Evolutionary conservation across 1,140 invertebrate species (phyloP).

Genomic region (Pantala flavescens): DNA sequence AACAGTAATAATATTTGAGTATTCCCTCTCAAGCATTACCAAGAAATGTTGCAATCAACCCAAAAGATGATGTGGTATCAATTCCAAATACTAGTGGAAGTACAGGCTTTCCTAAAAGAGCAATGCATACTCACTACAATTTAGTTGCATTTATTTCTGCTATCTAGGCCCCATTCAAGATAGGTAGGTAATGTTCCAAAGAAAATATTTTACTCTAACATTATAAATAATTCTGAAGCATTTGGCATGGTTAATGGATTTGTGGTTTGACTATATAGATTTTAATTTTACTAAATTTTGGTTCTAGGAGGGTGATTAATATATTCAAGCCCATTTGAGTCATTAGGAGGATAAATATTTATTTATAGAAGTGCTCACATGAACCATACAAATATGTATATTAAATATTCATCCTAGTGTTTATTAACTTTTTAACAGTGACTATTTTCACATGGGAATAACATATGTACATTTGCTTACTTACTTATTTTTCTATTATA

Average conservation of each 20-base stretch:
- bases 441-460: no score
- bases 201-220: background rate
- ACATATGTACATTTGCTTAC: no score
- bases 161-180: background rate
- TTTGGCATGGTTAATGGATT: no score
- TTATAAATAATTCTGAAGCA: background rate
- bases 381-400: no score
- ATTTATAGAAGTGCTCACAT: no score
- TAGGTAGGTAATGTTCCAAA: background rate
- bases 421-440: no score
- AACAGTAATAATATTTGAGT: background rate
- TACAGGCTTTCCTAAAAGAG: slow-evolving; percentile 18
- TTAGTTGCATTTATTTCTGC: background rate
- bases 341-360: background rate
- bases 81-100: slow-evolving; percentile 17
- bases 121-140: slow-evolving; percentile 16
- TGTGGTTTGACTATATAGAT: background rate
- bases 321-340: background rate
- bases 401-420: no score
- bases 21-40: background rate
- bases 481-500: no score
- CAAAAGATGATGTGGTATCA: slow-evolving; percentile 15
- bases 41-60: slow-evolving; percentile 10
- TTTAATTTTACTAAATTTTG: background rate
- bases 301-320: background rate